phyloP scores from a whole-genome alignment of 2,888 invertebrate genomes.

The Brachyptera risi region DNA sequence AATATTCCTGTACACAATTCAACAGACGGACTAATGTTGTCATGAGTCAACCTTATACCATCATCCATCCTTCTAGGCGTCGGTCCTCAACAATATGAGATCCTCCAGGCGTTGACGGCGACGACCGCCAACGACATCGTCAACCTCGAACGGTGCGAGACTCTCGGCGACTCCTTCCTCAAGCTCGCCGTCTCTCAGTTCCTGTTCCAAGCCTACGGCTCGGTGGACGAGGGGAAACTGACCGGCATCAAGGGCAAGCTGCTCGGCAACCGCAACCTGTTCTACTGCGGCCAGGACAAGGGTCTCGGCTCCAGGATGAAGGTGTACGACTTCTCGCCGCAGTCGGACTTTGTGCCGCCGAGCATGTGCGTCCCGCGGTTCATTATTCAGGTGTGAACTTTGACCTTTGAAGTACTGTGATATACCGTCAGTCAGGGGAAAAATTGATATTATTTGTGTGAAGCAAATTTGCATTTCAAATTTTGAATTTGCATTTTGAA shows the following conservation, averaged over 20 bases:
- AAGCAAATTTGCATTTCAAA: no score
- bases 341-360: conserved; percentile 76
- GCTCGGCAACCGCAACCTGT: conserved; percentile 83
- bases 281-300: conserved; percentile 60
- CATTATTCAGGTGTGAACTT: conserved; percentile 51
- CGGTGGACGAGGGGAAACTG: conserved; percentile 71
- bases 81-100: conserved; percentile 14
- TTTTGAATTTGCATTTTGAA: no score
- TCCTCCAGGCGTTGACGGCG: conserved; percentile 59
- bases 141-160: conserved; percentile 78
- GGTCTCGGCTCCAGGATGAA: conserved; percentile 60
- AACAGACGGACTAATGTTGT: no score
- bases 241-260: conserved; percentile 66
- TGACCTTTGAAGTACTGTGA: no score
- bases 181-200: conserved; percentile 74
- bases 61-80: no score
- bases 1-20: no score
- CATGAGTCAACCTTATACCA: no score
- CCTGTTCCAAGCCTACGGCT: conserved; percentile 64
- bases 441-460: no score
- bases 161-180: conserved; percentile 84
- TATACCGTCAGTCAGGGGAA: no score
- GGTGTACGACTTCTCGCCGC: conserved; percentile 59
- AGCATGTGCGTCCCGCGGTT: conserved; percentile 59
- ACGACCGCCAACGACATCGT: conserved; percentile 70